Evolutionary conservation across 2,113 vertebrate genomes (phyloP).

Genomic region (Plotosus lineatus): DNA sequence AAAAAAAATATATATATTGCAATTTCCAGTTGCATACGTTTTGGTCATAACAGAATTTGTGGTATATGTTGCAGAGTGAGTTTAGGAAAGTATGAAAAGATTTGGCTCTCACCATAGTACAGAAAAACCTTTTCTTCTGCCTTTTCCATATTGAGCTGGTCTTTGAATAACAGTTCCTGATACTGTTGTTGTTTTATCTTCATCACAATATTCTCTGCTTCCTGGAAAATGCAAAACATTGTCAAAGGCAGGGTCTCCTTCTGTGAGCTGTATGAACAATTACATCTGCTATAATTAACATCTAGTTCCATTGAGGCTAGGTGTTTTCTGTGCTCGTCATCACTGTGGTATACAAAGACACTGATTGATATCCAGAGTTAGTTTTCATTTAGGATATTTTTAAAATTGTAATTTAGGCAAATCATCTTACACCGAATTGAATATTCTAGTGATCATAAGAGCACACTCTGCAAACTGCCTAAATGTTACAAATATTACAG

Average conservation of each 20-base stretch:
- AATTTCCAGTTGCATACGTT: not conserved
- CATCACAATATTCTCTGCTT: constrained; percentile 90
- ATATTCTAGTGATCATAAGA: not conserved
- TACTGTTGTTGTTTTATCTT: constrained; percentile 96
- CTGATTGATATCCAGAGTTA: not conserved
- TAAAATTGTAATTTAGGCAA: not conserved
- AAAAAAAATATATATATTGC: not conserved
- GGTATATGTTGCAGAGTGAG: not conserved
- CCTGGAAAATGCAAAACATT: constrained; percentile 75
- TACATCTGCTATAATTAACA: constrained; percentile 43
- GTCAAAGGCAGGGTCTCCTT: constrained; percentile 51
- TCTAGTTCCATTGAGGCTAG: constrained; percentile 18
- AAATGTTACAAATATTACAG: not conserved
- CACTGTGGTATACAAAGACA: not conserved
- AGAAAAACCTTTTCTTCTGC: constrained; percentile 86
- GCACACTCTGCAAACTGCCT: not conserved
- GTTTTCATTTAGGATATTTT: not conserved
- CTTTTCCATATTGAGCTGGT: constrained; percentile 88
- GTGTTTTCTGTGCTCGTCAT: constrained; percentile 1
- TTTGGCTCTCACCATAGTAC: constrained; percentile 81
- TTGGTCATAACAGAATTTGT: not conserved
- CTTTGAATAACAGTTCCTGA: constrained; percentile 81
- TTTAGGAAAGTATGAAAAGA: not conserved
- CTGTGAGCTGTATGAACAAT: constrained; percentile 54
- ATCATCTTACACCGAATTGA: not conserved